Evolutionary conservation across 2,113 vertebrate genomes (phyloP), one percentile per base, ranked within the genome.

Genomic region (Nycticryphes semicollaris): DNA sequence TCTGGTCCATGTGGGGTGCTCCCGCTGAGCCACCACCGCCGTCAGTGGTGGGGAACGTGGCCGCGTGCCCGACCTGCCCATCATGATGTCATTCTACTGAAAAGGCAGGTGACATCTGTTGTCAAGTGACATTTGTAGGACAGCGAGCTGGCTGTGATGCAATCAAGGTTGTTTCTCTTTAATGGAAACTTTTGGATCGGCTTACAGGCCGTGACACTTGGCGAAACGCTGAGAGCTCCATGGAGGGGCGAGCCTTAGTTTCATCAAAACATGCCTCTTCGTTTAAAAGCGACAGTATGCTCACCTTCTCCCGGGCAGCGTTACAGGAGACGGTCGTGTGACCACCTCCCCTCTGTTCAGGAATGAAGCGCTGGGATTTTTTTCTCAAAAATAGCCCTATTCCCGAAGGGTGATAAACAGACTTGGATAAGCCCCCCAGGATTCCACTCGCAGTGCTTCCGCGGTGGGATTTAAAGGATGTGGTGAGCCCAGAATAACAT

Each of bases 161-260:
- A 98, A 98, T 90, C 86, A 37, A 70, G 92, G 93, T 91, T 92
- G 91, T 93, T 97, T 94, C 96, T 98, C 95, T 90, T 94, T 87
- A 93, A 72, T 98, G 98, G 98, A 98, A 98, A 98, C 96, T 97
- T 90, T 81, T 11, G 54, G 94, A 96, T 98, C 97, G 19, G 69
- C 91, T 98, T 98, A 97, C 98, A 97, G 96, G 73, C 90, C 78
- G 69, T 93, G 95, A 95, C 94, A 90, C 95, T 39, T 28, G 27
- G 74, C 2, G 8, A 82, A 94, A 92, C 77, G 76, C 74, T 94
- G 78, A 30, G 83, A 91, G 91, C 93, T 85, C 59, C 48, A 10
- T 59, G 84, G 76, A 93, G 75, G 50, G 59, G 41, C 0, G 1
- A 86, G 89, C 87, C 67, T 94, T 73, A 43, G 80, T 16, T 84